Percentiles rank a stretch among this genome's conserved stretches.
Evolutionary conservation across 2,888 invertebrate genomes (phyloP).

Genomic region (Parascotia fuliginaria): DNA sequence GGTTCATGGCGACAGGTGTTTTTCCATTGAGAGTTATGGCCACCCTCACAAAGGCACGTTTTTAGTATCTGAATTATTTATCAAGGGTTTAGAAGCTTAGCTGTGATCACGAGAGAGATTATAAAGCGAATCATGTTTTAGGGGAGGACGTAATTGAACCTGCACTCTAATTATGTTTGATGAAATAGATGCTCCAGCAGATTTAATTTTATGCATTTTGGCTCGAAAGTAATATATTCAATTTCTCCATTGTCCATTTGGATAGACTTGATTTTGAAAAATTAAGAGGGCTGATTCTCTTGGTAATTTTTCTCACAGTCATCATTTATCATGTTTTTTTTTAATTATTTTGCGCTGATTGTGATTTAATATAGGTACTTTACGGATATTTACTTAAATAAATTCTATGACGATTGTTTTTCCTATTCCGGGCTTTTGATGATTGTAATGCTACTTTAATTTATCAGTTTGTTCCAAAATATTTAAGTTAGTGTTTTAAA

Average conservation of each 20-base stretch:
- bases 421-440: too few species aligned
- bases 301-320: too few species aligned
- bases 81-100: slow-evolving; percentile 33
- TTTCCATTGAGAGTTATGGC: slow-evolving; percentile 43
- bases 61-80: slow-evolving; percentile 59
- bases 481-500: too few species aligned
- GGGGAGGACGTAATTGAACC: slow-evolving; percentile 15
- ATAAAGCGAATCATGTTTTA: slow-evolving; percentile 32
- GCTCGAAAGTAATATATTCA: neutral
- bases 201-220: neutral
- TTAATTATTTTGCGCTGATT: too few species aligned
- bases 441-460: too few species aligned
- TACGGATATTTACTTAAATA: too few species aligned
- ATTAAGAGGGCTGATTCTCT: too few species aligned
- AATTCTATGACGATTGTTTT: too few species aligned
- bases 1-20: slow-evolving; percentile 50
- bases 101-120: slow-evolving; percentile 35
- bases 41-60: slow-evolving; percentile 40
- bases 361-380: too few species aligned
- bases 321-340: too few species aligned
- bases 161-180: slow-evolving; percentile 9
- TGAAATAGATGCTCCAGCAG: neutral
- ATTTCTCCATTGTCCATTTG: neutral
- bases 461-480: too few species aligned
- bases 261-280: too few species aligned